Percentiles rank a stretch among this genome's conserved stretches.
These are phyloP conservation scores for Microcebus ravelobensis DNA, from an alignment of 2,113 vertebrate genomes.

Conservation along the genomic window DNA sequence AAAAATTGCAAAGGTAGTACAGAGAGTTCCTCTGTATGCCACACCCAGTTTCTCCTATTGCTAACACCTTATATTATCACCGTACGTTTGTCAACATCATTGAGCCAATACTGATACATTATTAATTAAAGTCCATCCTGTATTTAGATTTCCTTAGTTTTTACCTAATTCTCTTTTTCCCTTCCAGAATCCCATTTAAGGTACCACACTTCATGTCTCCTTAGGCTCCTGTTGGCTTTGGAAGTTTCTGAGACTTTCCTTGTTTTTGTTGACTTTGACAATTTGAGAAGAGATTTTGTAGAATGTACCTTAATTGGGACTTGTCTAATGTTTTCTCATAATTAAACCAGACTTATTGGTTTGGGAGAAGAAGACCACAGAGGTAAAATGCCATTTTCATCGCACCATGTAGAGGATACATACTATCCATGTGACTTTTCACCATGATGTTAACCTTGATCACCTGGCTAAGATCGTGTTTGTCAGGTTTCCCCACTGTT, in stretches of 20 bases:
- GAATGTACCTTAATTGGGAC: background rate
- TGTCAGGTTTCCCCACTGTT: background rate
- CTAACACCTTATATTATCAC: background rate
- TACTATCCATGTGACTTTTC: background rate
- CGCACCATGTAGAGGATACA: background rate
- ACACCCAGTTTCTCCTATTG: background rate
- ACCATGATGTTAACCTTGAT: background rate
- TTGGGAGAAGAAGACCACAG: background rate
- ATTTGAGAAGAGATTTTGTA: background rate
- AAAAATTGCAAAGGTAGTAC: background rate
- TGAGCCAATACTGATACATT: background rate
- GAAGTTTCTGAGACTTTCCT: background rate
- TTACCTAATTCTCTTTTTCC: background rate
- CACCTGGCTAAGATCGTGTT: background rate
- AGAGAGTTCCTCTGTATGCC: background rate
- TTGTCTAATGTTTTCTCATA: background rate
- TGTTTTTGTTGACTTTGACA: background rate
- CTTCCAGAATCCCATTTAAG: background rate
- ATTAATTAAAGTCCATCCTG: background rate
- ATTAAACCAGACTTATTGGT: background rate
- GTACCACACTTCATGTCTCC: background rate
- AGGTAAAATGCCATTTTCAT: background rate
- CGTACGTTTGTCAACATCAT: background rate
- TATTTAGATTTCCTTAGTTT: background rate
- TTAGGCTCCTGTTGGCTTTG: background rate